Conservation (phyloP, 2,113 vertebrate species). For the Misgurnus mizolepis region DNA sequence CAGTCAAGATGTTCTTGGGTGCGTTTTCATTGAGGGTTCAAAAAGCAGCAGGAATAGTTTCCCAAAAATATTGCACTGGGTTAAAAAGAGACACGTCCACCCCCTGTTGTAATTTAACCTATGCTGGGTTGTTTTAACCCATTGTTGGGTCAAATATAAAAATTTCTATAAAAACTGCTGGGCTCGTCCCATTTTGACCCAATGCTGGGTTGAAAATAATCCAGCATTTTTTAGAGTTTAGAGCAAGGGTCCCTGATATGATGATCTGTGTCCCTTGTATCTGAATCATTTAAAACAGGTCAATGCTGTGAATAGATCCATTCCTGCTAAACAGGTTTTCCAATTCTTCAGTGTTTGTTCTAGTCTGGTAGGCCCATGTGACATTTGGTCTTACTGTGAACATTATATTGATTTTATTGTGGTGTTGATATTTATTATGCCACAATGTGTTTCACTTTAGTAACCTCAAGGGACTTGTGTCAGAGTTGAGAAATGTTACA, state of each 20-base stretch:
- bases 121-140: too few relatives aligned
- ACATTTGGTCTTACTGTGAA: constrained; percentile 40
- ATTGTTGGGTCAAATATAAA: too few relatives aligned
- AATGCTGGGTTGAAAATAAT: too few relatives aligned
- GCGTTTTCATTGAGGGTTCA: too few relatives aligned
- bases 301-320: constrained; percentile 49
- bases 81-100: too few relatives aligned
- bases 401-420: constrained; percentile 51
- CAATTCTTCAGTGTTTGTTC: constrained; percentile 5
- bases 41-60: too few relatives aligned
- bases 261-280: constrained; percentile 56
- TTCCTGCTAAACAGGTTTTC: constrained; percentile 20
- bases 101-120: too few relatives aligned
- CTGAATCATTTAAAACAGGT: constrained; percentile 54
- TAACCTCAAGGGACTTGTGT: constrained; percentile 13
- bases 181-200: too few relatives aligned
- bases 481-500: constrained; percentile 23
- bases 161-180: too few relatives aligned
- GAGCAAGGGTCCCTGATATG: background rate
- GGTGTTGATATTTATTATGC: constrained; percentile 25
- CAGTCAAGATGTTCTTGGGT: too few relatives aligned
- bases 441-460: constrained; percentile 12
- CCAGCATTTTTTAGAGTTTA: too few relatives aligned
- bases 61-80: too few relatives aligned
- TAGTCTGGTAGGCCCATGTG: background rate